Evolutionary conservation across 2,888 invertebrate species (phyloP).

Genomic region (Luffia ferchaultella): DNA sequence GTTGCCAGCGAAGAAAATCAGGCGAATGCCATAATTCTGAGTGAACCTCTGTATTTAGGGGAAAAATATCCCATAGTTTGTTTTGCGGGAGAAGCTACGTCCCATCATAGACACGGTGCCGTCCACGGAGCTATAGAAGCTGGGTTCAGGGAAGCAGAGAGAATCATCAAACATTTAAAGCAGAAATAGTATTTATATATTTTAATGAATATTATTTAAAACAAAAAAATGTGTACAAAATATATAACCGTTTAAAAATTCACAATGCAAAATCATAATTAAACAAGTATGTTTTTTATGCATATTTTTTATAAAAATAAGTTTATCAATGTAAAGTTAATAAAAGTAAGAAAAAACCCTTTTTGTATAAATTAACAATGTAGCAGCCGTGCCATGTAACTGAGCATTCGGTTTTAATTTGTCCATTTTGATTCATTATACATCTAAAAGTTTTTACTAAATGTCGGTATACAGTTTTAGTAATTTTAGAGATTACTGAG

Average conservation of each 20-base stretch:
- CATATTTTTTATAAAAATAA: too few species aligned
- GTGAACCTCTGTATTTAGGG: slow-evolving; percentile 53
- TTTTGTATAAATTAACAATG: too few species aligned
- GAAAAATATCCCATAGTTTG: slow-evolving; percentile 56
- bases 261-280: neutral
- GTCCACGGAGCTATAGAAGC: slow-evolving; percentile 79
- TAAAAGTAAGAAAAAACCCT: too few species aligned
- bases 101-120: slow-evolving; percentile 69
- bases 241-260: neutral
- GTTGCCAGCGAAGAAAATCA: slow-evolving; percentile 60
- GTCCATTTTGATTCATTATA: too few species aligned
- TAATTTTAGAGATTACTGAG: too few species aligned
- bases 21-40: slow-evolving; percentile 61
- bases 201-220: neutral
- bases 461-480: too few species aligned
- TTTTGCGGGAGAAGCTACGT: slow-evolving; percentile 75
- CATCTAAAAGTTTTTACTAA: too few species aligned
- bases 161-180: slow-evolving; percentile 45
- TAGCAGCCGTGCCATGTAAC: too few species aligned
- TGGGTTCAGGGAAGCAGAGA: slow-evolving; percentile 76
- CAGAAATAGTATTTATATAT: neutral
- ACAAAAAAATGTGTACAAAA: neutral
- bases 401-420: too few species aligned
- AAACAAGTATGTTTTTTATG: neutral
- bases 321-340: too few species aligned